Evolutionary conservation across 2,113 vertebrate species (phyloP), one percentile per base, ranked within the genome.

Genomic region (Nothobranchius kuhntae): DNA sequence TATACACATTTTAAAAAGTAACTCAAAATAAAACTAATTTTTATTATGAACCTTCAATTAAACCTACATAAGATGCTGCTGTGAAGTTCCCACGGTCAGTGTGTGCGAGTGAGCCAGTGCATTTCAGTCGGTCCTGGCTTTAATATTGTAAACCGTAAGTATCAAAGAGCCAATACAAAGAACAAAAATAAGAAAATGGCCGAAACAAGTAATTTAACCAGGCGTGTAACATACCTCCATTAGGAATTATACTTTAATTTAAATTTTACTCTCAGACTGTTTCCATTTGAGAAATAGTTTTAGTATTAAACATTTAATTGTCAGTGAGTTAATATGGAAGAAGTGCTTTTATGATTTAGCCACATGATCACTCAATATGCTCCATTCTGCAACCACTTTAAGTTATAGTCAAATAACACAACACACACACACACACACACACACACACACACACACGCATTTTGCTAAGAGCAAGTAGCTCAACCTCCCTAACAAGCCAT

Each of bases 111-210:
- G 44, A 66, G 30, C 52, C 45, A n/a, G 63, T 64, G 62, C 81
- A 72, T 71, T 35, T 68, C 53, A 80, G 12, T 65, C 46, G 0
- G 54, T 38, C 60, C 60, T 58, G 56, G 6, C 67, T 77, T 75
- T 83, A 74, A 78, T 78, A 60, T 76, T 59, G 13, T 51, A 44
- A 61, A 70, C 35, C 40, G 53, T 50, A 68, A 66, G 77, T 65
- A 74, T 24, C 46, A 75, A 55, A 55, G 24, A 44, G 13, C 42
- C 21, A 26, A 11, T 6, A 46, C 3, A 1, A 30, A 30, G 30
- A 30, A 30, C 12, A 55, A 55, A 65, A 58, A 24, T 61, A 53
- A 65, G 48, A 15, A 53, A 47, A 62, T 64, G 14, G 38, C 54
- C 44, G 38, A 7, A 57, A 54, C n/a, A 55, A 55, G 50, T 26